Percentiles rank a stretch among this genome's conserved stretches.
These are phyloP conservation scores for Acrocyrtus sp. DNA, from an alignment of 2,888 invertebrate species.

Conservation along the genomic window DNA sequence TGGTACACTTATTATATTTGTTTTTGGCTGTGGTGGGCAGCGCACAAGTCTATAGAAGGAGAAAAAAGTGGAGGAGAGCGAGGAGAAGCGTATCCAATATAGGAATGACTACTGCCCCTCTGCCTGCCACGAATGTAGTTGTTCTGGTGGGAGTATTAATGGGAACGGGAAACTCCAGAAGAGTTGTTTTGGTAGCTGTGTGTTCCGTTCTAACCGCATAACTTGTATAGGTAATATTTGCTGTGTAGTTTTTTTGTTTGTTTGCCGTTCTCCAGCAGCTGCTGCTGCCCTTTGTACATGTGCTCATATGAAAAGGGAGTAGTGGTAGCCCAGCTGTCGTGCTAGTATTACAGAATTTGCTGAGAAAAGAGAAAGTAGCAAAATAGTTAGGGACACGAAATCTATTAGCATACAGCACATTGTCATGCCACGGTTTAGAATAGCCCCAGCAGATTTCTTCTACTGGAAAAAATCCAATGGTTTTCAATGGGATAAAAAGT, in stretches of 20 bases:
- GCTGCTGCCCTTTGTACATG: background rate
- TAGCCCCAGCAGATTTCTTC: too few species aligned
- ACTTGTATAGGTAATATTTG: background rate
- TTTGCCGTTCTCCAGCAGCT: background rate
- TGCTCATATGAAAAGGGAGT: background rate
- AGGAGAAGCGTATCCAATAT: too few species aligned
- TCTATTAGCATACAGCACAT: too few species aligned
- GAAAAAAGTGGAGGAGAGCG: too few species aligned
- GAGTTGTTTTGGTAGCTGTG: background rate
- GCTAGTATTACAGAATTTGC: background rate
- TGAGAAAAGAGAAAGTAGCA: background rate
- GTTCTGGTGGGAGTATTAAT: background rate
- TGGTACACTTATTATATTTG: too few species aligned
- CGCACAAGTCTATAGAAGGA: too few species aligned
- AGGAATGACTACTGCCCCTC: too few species aligned
- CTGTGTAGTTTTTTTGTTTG: background rate
- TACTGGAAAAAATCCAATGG: too few species aligned
- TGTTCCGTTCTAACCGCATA: too few species aligned
- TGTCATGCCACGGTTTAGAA: too few species aligned
- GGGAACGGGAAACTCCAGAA: background rate
- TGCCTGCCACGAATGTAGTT: background rate
- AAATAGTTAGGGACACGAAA: conserved; percentile 10
- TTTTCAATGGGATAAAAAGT: too few species aligned
- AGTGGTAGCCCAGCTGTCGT: background rate
- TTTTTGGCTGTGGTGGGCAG: too few species aligned